Percentiles rank a stretch among this genome's conserved stretches.
phyloP scores from a whole-genome alignment of 1,140 invertebrate genomes.

The Pseudomyrmex concolor region DNA sequence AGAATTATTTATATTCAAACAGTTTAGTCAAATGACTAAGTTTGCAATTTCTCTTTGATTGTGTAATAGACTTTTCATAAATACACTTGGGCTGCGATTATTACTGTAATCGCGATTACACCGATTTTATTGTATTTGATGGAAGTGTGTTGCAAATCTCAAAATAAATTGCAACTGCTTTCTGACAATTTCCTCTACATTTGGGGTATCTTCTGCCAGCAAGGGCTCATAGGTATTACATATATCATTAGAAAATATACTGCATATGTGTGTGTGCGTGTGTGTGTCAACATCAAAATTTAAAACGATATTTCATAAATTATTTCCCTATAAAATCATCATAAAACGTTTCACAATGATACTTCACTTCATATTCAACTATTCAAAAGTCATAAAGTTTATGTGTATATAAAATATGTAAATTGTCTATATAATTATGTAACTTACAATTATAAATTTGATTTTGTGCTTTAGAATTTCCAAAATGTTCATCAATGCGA shows the following conservation, averaged over 20 bases:
- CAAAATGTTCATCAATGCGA: conserved; percentile 39
- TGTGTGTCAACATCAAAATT: too few species aligned
- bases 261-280: too few species aligned
- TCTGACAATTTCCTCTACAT: conserved; percentile 66
- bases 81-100: conserved; percentile 53
- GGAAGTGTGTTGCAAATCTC: neutral
- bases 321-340: neutral
- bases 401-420: neutral
- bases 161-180: neutral
- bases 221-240: conserved; percentile 71
- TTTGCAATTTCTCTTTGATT: too few species aligned
- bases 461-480: conserved; percentile 51
- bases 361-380: neutral
- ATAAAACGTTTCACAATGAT: neutral
- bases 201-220: conserved; percentile 77
- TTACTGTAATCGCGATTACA: conserved; percentile 25
- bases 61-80: conserved; percentile 54
- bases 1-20: too few species aligned
- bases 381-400: neutral
- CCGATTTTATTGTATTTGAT: conserved; percentile 52
- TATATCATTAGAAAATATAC: neutral
- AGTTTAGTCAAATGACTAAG: too few species aligned
- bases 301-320: neutral
- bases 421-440: neutral
- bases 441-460: neutral